phyloP scores from a whole-genome alignment of 2,797 vertebrate genomes.

The Prunella strophiata region DNA sequence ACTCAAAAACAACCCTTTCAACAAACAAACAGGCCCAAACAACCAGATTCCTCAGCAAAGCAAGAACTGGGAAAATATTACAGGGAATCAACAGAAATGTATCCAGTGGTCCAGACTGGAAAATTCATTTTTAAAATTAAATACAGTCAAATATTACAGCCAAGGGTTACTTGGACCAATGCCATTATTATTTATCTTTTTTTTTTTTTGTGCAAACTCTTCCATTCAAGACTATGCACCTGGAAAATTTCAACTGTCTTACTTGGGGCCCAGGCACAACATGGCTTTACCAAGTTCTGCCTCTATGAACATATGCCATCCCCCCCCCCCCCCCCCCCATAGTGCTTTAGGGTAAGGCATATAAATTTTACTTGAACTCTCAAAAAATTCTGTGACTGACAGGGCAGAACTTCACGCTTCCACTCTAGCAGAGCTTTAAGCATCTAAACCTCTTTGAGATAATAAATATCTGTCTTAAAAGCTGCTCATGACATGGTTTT shows the following conservation, averaged over 20 bases:
- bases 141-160: neutral
- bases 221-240: neutral
- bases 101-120: neutral
- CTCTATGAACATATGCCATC: neutral
- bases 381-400: neutral
- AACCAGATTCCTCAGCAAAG: neutral
- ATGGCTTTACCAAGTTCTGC: neutral
- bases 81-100: fast-evolving
- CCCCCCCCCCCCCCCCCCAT: neutral
- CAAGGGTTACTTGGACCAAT: neutral
- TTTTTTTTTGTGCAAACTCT: neutral
- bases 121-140: neutral
- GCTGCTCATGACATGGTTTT: neutral
- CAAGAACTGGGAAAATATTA: neutral
- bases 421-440: neutral
- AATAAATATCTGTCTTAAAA: neutral
- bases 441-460: neutral
- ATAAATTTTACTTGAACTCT: neutral
- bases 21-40: neutral
- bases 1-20: neutral
- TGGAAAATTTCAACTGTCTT: neutral
- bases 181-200: neutral
- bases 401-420: neutral
- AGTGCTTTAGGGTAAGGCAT: neutral
- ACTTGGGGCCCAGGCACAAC: neutral